These are phyloP conservation scores for Teleogryllus oceanicus DNA, from an alignment of 2,888 invertebrate genomes.

Conservation along the genomic window DNA sequence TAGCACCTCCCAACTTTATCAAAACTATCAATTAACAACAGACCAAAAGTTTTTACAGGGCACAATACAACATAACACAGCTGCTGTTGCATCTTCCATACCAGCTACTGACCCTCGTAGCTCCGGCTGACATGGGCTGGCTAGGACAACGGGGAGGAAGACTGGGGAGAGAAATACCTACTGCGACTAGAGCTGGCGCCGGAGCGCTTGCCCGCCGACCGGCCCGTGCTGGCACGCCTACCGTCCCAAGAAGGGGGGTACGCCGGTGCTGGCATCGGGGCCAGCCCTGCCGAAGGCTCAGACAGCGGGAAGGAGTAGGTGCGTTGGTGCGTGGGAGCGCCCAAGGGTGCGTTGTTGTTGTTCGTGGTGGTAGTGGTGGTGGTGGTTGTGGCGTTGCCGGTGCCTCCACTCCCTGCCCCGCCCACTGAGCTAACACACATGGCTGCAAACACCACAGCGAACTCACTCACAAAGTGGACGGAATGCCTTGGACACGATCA, in stretches of 20 bases:
- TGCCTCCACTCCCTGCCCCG: constrained; percentile 20
- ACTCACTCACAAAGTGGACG: not conserved
- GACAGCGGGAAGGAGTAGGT: constrained; percentile 42
- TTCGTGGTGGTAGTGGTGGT: not conserved
- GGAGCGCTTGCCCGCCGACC: constrained; percentile 27
- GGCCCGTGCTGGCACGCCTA: constrained; percentile 35
- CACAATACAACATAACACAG: too few relatives aligned
- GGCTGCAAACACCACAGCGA: constrained; percentile 27
- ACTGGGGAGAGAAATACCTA: constrained; percentile 30
- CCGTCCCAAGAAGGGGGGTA: constrained; percentile 39
- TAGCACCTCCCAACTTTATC: too few relatives aligned
- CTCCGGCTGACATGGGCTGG: not conserved
- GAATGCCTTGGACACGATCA: not conserved
- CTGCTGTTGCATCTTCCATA: too few relatives aligned
- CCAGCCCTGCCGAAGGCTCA: constrained; percentile 33
- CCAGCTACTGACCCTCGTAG: not conserved
- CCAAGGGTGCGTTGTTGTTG: not conserved
- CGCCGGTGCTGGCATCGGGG: not conserved
- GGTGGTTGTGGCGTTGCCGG: constrained; percentile 20
- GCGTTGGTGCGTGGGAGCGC: constrained; percentile 39
- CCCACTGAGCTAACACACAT: constrained; percentile 33
- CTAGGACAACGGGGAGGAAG: not conserved
- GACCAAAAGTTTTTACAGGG: too few relatives aligned
- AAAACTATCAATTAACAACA: too few relatives aligned
- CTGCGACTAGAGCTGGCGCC: constrained; percentile 28